Conservation (phyloP, 2,113 vertebrate species). For the Megaceryle torquata region DNA sequence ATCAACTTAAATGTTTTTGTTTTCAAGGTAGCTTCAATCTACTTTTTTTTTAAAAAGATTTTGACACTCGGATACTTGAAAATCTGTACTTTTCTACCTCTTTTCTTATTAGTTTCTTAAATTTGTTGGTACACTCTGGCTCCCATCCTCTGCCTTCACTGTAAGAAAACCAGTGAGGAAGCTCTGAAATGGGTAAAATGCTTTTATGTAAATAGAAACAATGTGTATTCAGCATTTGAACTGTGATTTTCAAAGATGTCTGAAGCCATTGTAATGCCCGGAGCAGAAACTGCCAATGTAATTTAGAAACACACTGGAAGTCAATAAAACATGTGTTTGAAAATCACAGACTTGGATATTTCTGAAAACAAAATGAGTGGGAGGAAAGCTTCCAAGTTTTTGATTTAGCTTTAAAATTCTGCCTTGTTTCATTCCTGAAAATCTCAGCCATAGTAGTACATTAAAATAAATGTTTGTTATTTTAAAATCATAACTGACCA, state of each 20-base stretch:
- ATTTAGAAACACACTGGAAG: not conserved
- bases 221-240: not conserved
- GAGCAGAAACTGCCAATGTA: not conserved
- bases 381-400: not conserved
- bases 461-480: not conserved
- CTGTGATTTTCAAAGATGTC: not conserved
- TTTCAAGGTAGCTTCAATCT: not conserved
- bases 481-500: not conserved
- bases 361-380: not conserved
- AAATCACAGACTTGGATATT: not conserved
- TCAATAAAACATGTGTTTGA: not conserved
- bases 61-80: not conserved
- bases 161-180: not conserved
- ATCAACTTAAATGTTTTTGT: not conserved
- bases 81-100: not conserved
- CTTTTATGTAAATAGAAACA: not conserved
- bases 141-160: not conserved
- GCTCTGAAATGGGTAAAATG: not conserved
- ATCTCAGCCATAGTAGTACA: not conserved
- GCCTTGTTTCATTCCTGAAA: not conserved
- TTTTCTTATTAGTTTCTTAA: not conserved
- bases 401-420: not conserved
- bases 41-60: not conserved
- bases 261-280: not conserved
- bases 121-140: not conserved